Percentiles rank a stretch among this genome's conserved stretches.
phyloP scores from a whole-genome alignment of 2,113 vertebrate genomes.

The Plestiodon gilberti region DNA sequence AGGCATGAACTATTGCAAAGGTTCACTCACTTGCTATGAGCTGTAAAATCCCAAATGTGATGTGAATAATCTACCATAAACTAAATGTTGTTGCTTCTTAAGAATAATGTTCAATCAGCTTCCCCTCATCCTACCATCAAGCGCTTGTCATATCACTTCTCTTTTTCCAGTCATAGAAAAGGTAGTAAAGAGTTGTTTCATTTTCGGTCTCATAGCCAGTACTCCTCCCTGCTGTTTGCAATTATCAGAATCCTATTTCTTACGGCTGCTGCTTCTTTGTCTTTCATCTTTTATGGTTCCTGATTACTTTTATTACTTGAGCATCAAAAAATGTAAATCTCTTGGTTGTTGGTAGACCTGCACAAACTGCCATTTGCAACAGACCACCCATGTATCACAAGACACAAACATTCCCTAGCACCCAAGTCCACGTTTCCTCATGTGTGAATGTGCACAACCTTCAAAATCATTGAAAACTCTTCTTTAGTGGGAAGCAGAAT shows the following conservation, averaged over 20 bases:
- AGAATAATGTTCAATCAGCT: neutral
- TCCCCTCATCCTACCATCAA: neutral
- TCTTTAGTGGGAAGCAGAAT: neutral
- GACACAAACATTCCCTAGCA: neutral
- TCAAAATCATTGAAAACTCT: neutral
- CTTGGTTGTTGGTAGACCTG: neutral
- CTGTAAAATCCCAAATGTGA: neutral
- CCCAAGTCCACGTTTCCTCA: neutral
- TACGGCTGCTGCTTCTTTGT: neutral
- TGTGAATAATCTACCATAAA: neutral
- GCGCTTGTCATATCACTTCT: neutral
- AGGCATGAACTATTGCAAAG: neutral
- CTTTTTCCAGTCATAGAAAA: neutral
- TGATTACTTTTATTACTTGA: slow-evolving; percentile 8
- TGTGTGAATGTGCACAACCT: neutral
- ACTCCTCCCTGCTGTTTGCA: slow-evolving; percentile 29
- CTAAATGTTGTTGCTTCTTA: neutral
- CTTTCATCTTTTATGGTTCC: slow-evolving; percentile 8
- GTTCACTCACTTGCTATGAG: neutral
- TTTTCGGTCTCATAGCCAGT: neutral
- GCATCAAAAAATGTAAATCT: slow-evolving; percentile 5
- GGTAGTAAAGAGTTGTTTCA: neutral
- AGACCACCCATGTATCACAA: neutral
- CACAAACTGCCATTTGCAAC: neutral
- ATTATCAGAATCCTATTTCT: slow-evolving; percentile 29